A percentile compares a stretch with the other conserved stretches of the same genome.
phyloP scores from a whole-genome alignment of 2,888 invertebrate genomes.

The Dasysyrphus tricinctus region DNA sequence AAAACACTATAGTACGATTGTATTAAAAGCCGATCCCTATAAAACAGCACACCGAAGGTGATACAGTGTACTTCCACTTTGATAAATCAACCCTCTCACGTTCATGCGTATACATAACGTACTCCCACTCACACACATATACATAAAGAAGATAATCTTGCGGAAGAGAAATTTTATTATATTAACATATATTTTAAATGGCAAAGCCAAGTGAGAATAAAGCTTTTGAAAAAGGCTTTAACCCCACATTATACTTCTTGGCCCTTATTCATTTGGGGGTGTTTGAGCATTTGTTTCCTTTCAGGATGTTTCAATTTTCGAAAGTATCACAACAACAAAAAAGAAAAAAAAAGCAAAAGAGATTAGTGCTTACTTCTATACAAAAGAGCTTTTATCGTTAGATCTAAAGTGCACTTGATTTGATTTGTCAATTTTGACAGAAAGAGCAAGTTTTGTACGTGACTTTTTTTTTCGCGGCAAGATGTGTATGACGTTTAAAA shows the following conservation, averaged over 20 bases:
- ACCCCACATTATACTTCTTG: slow-evolving; percentile 59
- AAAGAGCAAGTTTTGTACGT: slow-evolving; percentile 28
- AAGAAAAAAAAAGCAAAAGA: slow-evolving; percentile 9
- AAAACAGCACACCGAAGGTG: slow-evolving; percentile 54
- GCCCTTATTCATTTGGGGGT: slow-evolving; percentile 41
- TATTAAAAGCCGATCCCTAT: not conserved
- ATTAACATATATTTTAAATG: slow-evolving; percentile 39
- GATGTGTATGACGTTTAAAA: slow-evolving; percentile 45
- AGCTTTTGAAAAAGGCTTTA: slow-evolving; percentile 61
- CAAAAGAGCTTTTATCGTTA: slow-evolving; percentile 60
- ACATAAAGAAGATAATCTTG: not conserved
- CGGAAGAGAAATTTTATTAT: slow-evolving; percentile 39
- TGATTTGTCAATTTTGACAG: slow-evolving; percentile 58
- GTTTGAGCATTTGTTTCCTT: slow-evolving; percentile 68
- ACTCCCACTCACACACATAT: slow-evolving; percentile 13
- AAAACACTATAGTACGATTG: not conserved
- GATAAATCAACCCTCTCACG: slow-evolving; percentile 48
- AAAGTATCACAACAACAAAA: not conserved
- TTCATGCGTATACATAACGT: slow-evolving; percentile 67
- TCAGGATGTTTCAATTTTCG: slow-evolving; percentile 62
- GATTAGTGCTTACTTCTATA: slow-evolving; percentile 41
- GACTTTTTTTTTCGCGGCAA: not conserved
- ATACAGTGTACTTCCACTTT: slow-evolving; percentile 65
- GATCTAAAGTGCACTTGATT: slow-evolving; percentile 64
- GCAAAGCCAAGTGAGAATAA: slow-evolving; percentile 42